A percentile compares a stretch with the other conserved stretches of the same genome.
Conservation (phyloP, 2,113 vertebrate genomes). For the Pionites leucogaster region DNA sequence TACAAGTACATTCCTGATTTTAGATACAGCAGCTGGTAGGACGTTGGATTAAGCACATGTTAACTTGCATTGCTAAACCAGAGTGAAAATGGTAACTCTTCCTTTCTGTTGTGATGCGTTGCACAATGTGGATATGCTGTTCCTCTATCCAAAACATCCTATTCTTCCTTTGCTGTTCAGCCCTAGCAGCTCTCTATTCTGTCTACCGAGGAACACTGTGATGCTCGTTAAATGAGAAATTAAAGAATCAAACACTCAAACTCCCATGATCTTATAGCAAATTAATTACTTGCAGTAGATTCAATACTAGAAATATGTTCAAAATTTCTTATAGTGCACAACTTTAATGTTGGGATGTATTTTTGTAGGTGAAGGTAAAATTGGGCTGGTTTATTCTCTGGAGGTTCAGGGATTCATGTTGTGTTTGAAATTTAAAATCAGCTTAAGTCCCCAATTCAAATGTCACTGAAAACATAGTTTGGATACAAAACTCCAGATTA, state of each 20-base stretch:
- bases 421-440: background rate
- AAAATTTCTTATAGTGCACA: background rate
- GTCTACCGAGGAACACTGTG: background rate
- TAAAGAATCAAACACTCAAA: background rate
- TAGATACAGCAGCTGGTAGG: background rate
- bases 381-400: background rate
- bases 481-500: background rate
- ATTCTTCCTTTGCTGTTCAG: background rate
- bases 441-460: background rate
- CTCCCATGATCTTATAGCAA: background rate
- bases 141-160: background rate
- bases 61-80: background rate
- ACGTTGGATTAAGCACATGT: background rate
- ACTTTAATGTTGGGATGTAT: background rate
- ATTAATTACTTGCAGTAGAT: background rate
- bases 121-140: background rate
- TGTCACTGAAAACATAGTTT: background rate
- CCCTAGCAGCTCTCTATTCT: background rate
- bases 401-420: background rate
- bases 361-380: background rate
- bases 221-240: background rate
- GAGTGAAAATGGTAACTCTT: background rate
- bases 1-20: background rate
- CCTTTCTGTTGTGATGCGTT: background rate
- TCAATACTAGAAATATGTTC: background rate